Evolutionary conservation across 2,888 invertebrate species (phyloP).

Genomic region (Ernsta delagoae): DNA sequence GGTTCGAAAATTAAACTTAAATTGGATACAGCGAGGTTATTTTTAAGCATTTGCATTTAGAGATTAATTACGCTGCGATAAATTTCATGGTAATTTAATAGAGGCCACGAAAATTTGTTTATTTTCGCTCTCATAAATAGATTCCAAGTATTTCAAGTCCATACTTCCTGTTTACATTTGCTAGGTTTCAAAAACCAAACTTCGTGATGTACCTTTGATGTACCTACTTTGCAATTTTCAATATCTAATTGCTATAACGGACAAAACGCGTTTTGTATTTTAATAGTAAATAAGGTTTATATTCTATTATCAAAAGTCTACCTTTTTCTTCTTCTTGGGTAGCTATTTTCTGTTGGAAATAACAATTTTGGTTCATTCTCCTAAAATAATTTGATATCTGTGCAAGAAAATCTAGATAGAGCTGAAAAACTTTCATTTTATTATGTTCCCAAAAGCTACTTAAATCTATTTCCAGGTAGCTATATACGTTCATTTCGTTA

Average conservation of each 20-base stretch:
- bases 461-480: too few species aligned
- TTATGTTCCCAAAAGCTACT: too few species aligned
- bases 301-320: too few species aligned
- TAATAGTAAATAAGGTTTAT: too few species aligned
- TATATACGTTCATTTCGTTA: too few species aligned
- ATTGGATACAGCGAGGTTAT: slow-evolving; percentile 76
- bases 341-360: too few species aligned
- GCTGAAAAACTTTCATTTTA: too few species aligned
- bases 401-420: too few species aligned
- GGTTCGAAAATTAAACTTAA: slow-evolving; percentile 82
- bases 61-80: slow-evolving; percentile 62
- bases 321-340: too few species aligned
- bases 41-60: slow-evolving; percentile 74
- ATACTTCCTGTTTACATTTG: slow-evolving; percentile 11
- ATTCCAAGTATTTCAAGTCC: slow-evolving; percentile 21
- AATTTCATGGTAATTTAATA: slow-evolving; percentile 58
- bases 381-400: too few species aligned
- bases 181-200: slow-evolving; percentile 1
- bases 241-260: not conserved
- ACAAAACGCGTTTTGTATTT: not conserved
- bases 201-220: too few species aligned
- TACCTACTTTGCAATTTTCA: not conserved
- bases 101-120: slow-evolving; percentile 47
- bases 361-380: too few species aligned
- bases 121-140: slow-evolving; percentile 11